phyloP scores from a whole-genome alignment of 2,888 invertebrate genomes.

The Andrena haemorrhoa region DNA sequence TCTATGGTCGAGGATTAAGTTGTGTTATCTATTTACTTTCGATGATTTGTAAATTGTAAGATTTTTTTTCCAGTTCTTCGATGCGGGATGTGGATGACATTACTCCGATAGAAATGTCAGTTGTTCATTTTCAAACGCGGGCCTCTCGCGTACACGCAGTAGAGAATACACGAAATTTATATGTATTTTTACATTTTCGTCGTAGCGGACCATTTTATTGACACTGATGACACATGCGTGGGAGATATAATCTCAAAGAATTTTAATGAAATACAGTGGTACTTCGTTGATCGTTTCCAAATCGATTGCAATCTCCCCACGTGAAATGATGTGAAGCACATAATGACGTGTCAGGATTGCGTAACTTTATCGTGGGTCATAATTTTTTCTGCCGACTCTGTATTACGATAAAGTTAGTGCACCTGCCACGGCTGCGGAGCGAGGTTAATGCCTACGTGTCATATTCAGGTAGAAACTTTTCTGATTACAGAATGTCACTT shows the following conservation, averaged over 20 bases:
- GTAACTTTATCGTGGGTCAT: conserved; percentile 57
- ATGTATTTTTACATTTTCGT: too few relatives aligned
- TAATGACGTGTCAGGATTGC: conserved; percentile 63
- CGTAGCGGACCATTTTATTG: too few relatives aligned
- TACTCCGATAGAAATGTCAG: too few relatives aligned
- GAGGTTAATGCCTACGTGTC: conserved; percentile 48
- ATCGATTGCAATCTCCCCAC: not conserved
- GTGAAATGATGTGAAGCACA: not conserved
- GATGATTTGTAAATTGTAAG: too few relatives aligned
- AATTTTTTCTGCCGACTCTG: conserved; percentile 17
- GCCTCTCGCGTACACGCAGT: too few relatives aligned
- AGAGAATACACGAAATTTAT: too few relatives aligned
- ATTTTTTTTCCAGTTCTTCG: too few relatives aligned
- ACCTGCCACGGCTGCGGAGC: not conserved
- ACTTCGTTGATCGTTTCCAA: not conserved
- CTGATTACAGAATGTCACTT: conserved; percentile 1
- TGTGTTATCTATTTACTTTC: too few relatives aligned
- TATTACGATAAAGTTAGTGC: conserved; percentile 47
- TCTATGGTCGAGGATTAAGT: too few relatives aligned
- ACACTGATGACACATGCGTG: not conserved
- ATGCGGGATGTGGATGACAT: too few relatives aligned
- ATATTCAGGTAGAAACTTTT: conserved; percentile 33
- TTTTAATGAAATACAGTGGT: not conserved
- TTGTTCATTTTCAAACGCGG: too few relatives aligned
- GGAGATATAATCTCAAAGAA: not conserved